Base-by-base conservation (phyloP, 2,797 vertebrate genomes). In the Alosa sapidissima region DNA sequence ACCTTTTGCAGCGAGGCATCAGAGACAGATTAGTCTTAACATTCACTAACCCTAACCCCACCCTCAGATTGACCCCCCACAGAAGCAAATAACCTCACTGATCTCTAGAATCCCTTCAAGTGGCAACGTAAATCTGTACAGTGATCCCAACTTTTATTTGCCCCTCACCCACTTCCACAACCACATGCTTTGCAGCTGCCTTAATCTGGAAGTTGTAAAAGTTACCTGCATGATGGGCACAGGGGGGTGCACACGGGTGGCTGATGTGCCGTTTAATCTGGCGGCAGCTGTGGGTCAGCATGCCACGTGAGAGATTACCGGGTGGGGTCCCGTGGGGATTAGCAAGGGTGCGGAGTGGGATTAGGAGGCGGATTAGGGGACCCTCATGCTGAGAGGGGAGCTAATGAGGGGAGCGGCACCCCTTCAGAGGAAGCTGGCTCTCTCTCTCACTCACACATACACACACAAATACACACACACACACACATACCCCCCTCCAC, bases 301-400 rank as follows among this genome's bases (percentile, higher is more conserved):
- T 85, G 85, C 89, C 28, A 16, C 19, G 36, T 47, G 16, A 78
- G 72, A 36, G 72, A 78, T 78, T 78, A 78, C 14, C 19, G 72
- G 6, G 72, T 78, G 72, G 36, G 72, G 36, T 78, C 41, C 36
- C 82, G 58, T 85, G 86, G 41, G 93, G 93, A 93, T 95, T 94
- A 94, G 91, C 91, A 87, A 86, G 81, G 84, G 84, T 88, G 89
- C 90, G 89, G 91, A 90, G 89, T 82, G 68, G 89, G 91, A 94
- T 94, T 94, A 93, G 90, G 78, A 84, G 89, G 82, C 72, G 92
- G 92, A 93, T 93, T 94, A 88, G 84, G 82, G 91, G 90, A 88
- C 88, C 89, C 90, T 85, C 81, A 68, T 72, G 62, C 87, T 88
- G 90, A 89, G 90, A 89, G 91, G 85, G 84, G 89, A 92, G 90